Conservation (phyloP, 1,140 invertebrate genomes). For the Aphelenchoides fujianensis region DNA sequence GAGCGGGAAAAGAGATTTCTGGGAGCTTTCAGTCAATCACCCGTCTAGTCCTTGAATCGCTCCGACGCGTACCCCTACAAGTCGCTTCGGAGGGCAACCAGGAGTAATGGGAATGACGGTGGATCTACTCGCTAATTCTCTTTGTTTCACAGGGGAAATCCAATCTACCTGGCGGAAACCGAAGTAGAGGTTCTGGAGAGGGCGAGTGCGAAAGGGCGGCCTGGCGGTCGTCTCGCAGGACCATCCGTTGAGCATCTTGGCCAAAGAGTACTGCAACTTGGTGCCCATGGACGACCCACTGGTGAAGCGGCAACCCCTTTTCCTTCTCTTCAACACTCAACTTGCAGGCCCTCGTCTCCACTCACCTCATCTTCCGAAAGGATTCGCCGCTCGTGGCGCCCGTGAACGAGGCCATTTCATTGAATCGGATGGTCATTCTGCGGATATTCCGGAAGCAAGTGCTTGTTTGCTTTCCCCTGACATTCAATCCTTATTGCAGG, state of each 20-base stretch:
- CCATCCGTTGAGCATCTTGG: neutral
- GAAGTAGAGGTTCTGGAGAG: neutral
- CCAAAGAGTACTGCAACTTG: conserved; percentile 3
- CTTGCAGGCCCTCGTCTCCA: neutral
- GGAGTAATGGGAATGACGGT: neutral
- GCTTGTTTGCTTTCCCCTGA: too few relatives aligned
- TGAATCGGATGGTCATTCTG: neutral
- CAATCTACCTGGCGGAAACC: conserved; percentile 4
- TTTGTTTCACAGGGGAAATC: neutral
- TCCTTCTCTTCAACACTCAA: neutral
- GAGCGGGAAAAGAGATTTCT: neutral
- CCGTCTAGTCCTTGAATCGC: neutral
- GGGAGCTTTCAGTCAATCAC: too few relatives aligned
- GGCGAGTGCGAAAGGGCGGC: neutral
- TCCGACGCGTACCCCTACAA: conserved; percentile 7
- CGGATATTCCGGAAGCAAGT: neutral
- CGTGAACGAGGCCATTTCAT: neutral
- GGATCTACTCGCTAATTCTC: neutral
- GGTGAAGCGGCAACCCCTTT: neutral
- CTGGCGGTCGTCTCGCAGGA: neutral
- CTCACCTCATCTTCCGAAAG: conserved; percentile 4
- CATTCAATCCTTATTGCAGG: too few relatives aligned
- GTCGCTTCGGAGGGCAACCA: neutral
- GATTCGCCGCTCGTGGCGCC: neutral
- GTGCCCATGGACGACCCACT: conserved; percentile 1